Percentiles rank a stretch among this genome's conserved stretches.
Evolutionary conservation across 1,140 invertebrate species (phyloP).

Genomic region (Hirudo medicinalis): DNA sequence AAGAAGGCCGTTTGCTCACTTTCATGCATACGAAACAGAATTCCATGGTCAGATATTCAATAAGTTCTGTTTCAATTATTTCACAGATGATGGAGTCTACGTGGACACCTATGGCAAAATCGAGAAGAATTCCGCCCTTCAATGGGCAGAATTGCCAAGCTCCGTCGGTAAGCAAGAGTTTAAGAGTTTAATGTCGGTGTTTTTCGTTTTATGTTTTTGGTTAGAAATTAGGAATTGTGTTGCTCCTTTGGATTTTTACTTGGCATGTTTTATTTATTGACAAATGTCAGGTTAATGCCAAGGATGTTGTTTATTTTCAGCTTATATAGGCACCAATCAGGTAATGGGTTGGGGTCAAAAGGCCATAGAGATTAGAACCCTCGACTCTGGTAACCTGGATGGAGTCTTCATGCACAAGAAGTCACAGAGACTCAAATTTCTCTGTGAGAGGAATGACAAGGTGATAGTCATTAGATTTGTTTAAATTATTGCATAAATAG

Average conservation of each 20-base stretch:
- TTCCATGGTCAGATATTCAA: neutral
- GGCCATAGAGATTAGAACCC: conserved; percentile 76
- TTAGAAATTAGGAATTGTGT: neutral
- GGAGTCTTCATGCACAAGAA: conserved; percentile 99
- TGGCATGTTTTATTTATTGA: neutral
- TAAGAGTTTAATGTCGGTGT: neutral
- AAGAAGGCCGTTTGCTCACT: neutral
- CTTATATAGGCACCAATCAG: conserved; percentile 87
- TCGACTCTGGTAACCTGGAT: conserved; percentile 85
- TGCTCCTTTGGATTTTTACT: neutral
- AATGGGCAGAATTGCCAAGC: conserved; percentile 97
- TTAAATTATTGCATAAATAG: neutral
- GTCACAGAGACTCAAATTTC: conserved; percentile 91
- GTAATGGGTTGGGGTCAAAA: conserved; percentile 99
- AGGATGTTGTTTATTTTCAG: conserved; percentile 34
- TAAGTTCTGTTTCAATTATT: neutral
- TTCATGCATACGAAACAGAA: neutral
- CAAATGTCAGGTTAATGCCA: neutral
- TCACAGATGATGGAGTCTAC: conserved; percentile 79
- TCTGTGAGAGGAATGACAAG: conserved; percentile 95
- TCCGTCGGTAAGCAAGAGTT: conserved; percentile 38
- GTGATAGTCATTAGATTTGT: conserved; percentile 36
- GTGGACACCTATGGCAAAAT: conserved; percentile 89
- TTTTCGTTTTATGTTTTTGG: neutral
- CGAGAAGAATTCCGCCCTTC: conserved; percentile 53